These are phyloP conservation scores for Erebia palarica DNA, from an alignment of 2,888 invertebrate species.

Conservation along the genomic window DNA sequence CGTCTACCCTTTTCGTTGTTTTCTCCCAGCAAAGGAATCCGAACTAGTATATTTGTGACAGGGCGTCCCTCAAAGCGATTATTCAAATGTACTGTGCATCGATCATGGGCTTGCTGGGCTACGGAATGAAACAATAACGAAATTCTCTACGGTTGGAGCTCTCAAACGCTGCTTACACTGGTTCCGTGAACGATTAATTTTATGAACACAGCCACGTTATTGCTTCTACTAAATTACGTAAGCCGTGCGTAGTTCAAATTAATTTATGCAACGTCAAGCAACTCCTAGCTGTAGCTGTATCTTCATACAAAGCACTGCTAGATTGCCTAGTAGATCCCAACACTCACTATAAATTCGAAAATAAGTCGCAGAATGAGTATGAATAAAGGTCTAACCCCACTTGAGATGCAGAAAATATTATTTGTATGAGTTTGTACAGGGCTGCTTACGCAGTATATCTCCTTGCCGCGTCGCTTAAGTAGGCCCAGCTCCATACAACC, in stretches of 20 bases:
- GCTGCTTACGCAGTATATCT: too few species aligned
- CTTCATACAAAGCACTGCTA: background rate
- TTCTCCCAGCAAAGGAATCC: constrained; percentile 21
- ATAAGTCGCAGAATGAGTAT: too few species aligned
- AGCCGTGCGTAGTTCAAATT: background rate
- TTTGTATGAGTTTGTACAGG: too few species aligned
- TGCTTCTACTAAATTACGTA: constrained; percentile 41
- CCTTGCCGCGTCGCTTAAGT: too few species aligned
- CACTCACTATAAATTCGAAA: too few species aligned
- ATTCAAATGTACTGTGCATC: constrained; percentile 25
- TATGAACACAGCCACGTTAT: constrained; percentile 38
- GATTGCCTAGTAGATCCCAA: too few species aligned
- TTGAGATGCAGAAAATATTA: too few species aligned
- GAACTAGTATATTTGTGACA: constrained; percentile 22
- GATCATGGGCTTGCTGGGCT: constrained; percentile 17
- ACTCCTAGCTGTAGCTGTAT: background rate
- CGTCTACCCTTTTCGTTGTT: constrained; percentile 19
- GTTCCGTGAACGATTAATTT: constrained; percentile 3
- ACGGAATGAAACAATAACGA: constrained; percentile 22
- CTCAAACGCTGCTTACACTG: constrained; percentile 14
- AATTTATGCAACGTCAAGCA: background rate
- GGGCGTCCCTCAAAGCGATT: constrained; percentile 26
- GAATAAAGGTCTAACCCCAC: too few species aligned
- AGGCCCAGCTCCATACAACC: too few species aligned
- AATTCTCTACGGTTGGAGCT: constrained; percentile 15